Conservation (phyloP, 2,888 invertebrate species). For the Deilephila porcellus region DNA sequence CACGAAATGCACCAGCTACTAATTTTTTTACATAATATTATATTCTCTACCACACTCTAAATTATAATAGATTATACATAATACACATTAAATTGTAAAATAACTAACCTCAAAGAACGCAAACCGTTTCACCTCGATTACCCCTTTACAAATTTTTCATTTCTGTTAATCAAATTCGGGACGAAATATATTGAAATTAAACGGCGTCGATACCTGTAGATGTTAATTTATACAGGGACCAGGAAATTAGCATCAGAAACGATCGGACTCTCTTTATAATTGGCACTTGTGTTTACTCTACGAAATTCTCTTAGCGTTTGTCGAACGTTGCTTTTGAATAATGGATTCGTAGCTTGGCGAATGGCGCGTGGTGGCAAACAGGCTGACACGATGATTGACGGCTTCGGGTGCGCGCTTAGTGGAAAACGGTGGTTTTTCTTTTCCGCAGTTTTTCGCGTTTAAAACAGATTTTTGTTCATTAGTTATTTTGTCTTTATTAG, state of each 20-base stretch:
- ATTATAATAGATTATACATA: no score
- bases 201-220: constrained; percentile 45
- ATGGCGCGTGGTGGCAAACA: constrained; percentile 42
- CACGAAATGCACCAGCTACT: no score
- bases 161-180: constrained; percentile 20
- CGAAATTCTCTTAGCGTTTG: constrained; percentile 47
- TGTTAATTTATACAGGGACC: constrained; percentile 66
- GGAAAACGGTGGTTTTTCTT: constrained; percentile 28
- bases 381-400: constrained; percentile 51
- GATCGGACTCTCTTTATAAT: constrained; percentile 63
- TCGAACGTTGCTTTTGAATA: constrained; percentile 69
- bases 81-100: no score
- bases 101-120: no score
- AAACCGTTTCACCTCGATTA: constrained; percentile 4
- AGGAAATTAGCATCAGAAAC: constrained; percentile 67
- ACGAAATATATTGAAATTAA: constrained; percentile 25
- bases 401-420: constrained; percentile 43
- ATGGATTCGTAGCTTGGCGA: constrained; percentile 61
- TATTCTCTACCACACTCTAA: no score
- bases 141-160: neutral
- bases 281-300: constrained; percentile 61
- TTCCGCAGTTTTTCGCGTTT: neutral
- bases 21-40: no score
- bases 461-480: no score
- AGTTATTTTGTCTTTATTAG: no score